Evolutionary conservation across 2,113 vertebrate species (phyloP), one percentile per base, ranked within the genome.

Genomic region (Cyanoramphus novaezelandiae): DNA sequence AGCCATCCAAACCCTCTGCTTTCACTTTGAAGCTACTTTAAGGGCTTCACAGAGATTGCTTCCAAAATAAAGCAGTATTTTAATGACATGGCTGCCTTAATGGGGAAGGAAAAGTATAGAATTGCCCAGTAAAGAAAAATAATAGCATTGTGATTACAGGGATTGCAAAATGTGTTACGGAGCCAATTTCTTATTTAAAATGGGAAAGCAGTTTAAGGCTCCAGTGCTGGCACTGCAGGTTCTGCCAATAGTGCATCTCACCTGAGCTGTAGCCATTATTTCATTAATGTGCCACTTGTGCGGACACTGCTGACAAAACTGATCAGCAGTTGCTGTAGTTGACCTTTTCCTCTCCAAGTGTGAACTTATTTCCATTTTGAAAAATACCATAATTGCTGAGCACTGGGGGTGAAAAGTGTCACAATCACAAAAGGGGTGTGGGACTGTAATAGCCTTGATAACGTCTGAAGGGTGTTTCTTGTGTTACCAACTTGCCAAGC

Each of bases 21-120:
- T 92, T 72, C 24, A 52, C 81, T 95, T 68, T 77, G 82, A 93
- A 95, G 68, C n/a, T 74, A 69, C 69, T 92, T 94, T 80, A 77
- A 93, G 37, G 35, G 50, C 68, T 93, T 95, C n/a, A 8, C 19
- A 82, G 78, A 41, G 46, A 31, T 55, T 83, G 37, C 71, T 93
- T 91, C 46, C 82, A 72, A 93, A 91, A 84, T 89, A 91, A 94
- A 85, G 39, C 37, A 59, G 5, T 82, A 59, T 85, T 97, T 93
- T 96, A 95, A 86, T 88, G 75, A 41, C 47, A 60, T 5, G 72
- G 74, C 53, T 79, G n/a, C 86, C 31, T 82, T 77, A 41, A 70
- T 86, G 33, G 28, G 20, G n/a, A 90, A 29, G 19, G 77, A 88
- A 74, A 70, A 95, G 87, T 60, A 63, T 11, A 84, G 68, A 92